Evolutionary conservation across 2,888 invertebrate genomes (phyloP).

Genomic region (Andrena dorsata): DNA sequence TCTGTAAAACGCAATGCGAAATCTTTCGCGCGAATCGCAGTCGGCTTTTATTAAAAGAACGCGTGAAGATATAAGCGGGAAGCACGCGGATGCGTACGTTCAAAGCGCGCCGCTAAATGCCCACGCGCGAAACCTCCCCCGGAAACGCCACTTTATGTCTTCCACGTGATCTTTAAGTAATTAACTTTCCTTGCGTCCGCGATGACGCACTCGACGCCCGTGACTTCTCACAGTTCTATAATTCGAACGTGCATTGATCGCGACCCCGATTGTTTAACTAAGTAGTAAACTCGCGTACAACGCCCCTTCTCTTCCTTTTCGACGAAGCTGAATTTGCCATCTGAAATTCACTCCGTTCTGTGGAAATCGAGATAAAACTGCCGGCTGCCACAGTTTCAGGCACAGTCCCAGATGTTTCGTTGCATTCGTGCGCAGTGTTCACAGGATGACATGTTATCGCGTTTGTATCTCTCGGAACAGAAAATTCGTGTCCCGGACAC

Average conservation of each 20-base stretch:
- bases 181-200: constrained; percentile 28
- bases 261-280: too few species aligned
- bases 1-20: constrained; percentile 12
- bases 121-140: constrained; percentile 66
- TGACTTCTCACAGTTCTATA: background rate
- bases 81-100: constrained; percentile 49
- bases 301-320: background rate
- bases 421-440: background rate
- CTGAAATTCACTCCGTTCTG: too few species aligned
- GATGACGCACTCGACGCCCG: too few species aligned
- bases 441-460: constrained; percentile 29
- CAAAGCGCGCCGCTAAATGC: constrained; percentile 60
- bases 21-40: constrained; percentile 31
- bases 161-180: constrained; percentile 60
- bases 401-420: constrained; percentile 21
- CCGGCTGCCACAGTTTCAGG: background rate
- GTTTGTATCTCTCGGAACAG: constrained; percentile 13
- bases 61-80: constrained; percentile 36
- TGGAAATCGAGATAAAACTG: background rate
- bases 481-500: constrained; percentile 30
- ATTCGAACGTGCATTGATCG: background rate
- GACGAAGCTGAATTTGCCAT: too few species aligned
- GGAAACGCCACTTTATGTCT: constrained; percentile 68
- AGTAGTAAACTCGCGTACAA: too few species aligned
- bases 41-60: constrained; percentile 42